phyloP scores from a whole-genome alignment of 2,888 invertebrate species.

The Trissolcus japonicus region DNA sequence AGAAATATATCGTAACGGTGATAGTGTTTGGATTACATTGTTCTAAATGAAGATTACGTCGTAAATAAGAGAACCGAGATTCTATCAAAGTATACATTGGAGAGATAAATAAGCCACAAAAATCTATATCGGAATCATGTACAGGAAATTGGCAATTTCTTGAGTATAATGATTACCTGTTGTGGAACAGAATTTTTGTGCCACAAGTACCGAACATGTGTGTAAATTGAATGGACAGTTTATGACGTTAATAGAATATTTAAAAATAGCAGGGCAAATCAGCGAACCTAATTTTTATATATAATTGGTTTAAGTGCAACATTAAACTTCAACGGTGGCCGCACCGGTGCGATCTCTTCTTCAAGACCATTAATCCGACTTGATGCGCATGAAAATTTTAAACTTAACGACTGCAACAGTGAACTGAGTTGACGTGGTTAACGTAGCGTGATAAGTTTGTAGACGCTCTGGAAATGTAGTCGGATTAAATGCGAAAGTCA shows the following conservation, averaged over 20 bases:
- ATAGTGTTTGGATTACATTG: too few species aligned
- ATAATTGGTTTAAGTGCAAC: not conserved
- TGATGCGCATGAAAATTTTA: slow-evolving; percentile 38
- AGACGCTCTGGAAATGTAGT: slow-evolving; percentile 41
- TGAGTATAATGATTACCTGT: not conserved
- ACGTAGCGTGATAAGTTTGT: slow-evolving; percentile 54
- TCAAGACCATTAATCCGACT: slow-evolving; percentile 36
- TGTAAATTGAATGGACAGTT: too few species aligned
- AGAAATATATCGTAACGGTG: too few species aligned
- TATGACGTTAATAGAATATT: too few species aligned
- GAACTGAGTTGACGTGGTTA: slow-evolving; percentile 50
- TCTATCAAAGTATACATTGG: slow-evolving; percentile 20
- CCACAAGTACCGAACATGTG: too few species aligned
- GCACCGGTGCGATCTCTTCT: slow-evolving; percentile 29
- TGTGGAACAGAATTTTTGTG: not conserved
- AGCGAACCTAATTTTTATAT: slow-evolving; percentile 5
- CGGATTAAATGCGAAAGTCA: slow-evolving; percentile 37
- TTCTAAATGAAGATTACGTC: too few species aligned
- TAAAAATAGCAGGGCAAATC: too few species aligned
- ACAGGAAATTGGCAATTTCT: slow-evolving; percentile 42
- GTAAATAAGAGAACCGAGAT: too few species aligned
- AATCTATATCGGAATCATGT: slow-evolving; percentile 27
- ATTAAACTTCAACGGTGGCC: not conserved
- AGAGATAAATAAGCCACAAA: slow-evolving; percentile 32
- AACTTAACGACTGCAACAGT: slow-evolving; percentile 41